Percentiles rank a stretch among this genome's conserved stretches.
These are phyloP conservation scores for Zingel zingel DNA, from an alignment of 2,113 vertebrate genomes.

Conservation along the genomic window DNA sequence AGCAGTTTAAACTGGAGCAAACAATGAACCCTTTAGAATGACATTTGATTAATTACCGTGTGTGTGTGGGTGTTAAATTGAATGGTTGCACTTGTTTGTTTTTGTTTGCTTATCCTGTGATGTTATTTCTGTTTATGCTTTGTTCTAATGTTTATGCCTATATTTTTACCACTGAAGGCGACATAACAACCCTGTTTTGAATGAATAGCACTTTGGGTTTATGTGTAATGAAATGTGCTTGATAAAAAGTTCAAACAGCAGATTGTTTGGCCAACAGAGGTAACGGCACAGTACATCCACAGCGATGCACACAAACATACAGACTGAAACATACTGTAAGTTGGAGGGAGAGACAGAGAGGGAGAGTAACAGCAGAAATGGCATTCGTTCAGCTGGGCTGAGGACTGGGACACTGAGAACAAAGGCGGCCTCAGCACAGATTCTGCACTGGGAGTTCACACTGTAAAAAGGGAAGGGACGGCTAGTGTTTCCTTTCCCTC, in stretches of 20 bases:
- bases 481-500: conserved; percentile 76
- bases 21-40: too few relatives aligned
- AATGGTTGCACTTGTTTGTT: too few relatives aligned
- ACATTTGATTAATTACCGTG: too few relatives aligned
- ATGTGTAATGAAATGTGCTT: too few relatives aligned
- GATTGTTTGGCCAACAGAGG: conserved; percentile 6
- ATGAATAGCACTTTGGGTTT: too few relatives aligned
- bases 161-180: too few relatives aligned
- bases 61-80: too few relatives aligned
- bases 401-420: conserved; percentile 74
- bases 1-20: too few relatives aligned
- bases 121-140: too few relatives aligned
- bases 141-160: too few relatives aligned
- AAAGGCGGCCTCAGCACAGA: conserved; percentile 68
- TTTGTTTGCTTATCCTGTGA: too few relatives aligned
- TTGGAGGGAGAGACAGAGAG: conserved; percentile 2
- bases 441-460: conserved; percentile 75
- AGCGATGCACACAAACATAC: neutral
- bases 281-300: neutral
- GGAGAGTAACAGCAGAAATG: conserved; percentile 45
- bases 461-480: conserved; percentile 59
- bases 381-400: conserved; percentile 63
- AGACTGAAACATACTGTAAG: conserved; percentile 14
- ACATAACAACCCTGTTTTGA: too few relatives aligned
- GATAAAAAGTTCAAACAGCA: neutral